Evolutionary conservation across 2,797 vertebrate species (phyloP).

Genomic region (Urophycis tenuis): DNA sequence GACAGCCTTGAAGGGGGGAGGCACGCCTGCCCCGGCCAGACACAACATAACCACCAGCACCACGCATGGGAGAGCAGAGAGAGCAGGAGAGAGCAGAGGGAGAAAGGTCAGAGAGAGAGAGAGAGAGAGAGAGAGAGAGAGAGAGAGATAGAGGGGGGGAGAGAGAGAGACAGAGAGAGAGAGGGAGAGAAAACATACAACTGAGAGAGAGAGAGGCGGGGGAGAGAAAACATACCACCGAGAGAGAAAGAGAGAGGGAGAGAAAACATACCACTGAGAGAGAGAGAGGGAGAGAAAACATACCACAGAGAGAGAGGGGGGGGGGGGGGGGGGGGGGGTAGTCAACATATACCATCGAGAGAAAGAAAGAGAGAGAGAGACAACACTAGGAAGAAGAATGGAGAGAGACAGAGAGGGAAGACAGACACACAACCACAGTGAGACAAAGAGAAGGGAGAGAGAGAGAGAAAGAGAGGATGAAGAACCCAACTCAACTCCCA

Average conservation of each 20-base stretch:
- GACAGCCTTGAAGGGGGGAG: conserved; percentile 72
- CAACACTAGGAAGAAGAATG: neutral
- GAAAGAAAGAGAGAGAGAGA: conserved; percentile 5
- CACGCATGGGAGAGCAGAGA: neutral
- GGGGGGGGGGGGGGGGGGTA: neutral
- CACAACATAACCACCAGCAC: neutral
- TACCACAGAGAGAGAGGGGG: conserved; percentile 5
- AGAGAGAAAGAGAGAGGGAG: neutral
- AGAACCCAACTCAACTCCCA: neutral
- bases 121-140: neutral
- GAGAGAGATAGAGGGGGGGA: neutral
- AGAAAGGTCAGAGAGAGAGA: conserved; percentile 2
- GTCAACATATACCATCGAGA: too few relatives aligned
- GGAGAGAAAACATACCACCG: neutral
- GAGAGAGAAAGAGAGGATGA: neutral
- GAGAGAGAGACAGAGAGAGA: neutral
- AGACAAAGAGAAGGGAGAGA: neutral
- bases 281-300: conserved; percentile 1
- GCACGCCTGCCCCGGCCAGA: neutral
- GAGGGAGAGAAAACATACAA: conserved; percentile 5
- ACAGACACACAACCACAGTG: neutral
- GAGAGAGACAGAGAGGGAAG: neutral
- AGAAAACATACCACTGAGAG: too few relatives aligned
- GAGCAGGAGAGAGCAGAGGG: conserved; percentile 20
- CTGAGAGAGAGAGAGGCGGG: conserved; percentile 7